Evolutionary conservation across 1,140 invertebrate genomes (phyloP), one percentile per base, ranked within the genome.

Genomic region (Zaprionus ghesquierei): DNA sequence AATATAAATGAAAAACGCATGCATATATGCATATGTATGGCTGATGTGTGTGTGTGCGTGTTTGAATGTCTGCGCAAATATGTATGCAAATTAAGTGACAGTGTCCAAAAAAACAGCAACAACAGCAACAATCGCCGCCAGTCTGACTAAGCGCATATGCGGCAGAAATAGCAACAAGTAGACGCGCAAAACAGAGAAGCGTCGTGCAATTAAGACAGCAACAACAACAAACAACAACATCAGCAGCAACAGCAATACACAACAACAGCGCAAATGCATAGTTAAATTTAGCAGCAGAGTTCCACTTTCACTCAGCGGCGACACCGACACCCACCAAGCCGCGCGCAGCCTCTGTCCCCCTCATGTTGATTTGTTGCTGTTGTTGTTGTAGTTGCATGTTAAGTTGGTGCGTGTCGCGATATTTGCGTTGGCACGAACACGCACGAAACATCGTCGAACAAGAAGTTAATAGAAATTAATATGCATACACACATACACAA

Each of bases 231-330:
- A 73, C 76, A n/a, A 54, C 59, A 60, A 41, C 62, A 55, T 12
- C 80, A 84, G 71, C 79, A 82, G 63, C 71, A 75, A 65, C 55
- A 73, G 60, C 64, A 75, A 55, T 61, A 59, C 56, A 49, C 64
- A 55, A 75, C 35, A 41, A 15, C 35, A 15, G n/a, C 35, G 77
- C 75, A 60, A 60, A 70, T 89, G 79, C 72, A 86, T 86, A 77
- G 82, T 82, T 87, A 87, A 87, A 77, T 87, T 87, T 87, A 87
- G 82, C 79, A 79, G 50, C 79, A 70, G 84, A 87, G 82, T 87
- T 84, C 82, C 82, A 87, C 82, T 87, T 87, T 87, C 82, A 87
- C 82, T 87, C 62, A 41, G 29, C 69, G 69, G 58, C 76, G 80
- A 85, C 69, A 76, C 72, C 77, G 71, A 75, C 77, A 75, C 75